Percentiles rank a stretch among this genome's conserved stretches.
phyloP scores from a whole-genome alignment of 2,888 invertebrate genomes.

The Athripsodes cinereus region DNA sequence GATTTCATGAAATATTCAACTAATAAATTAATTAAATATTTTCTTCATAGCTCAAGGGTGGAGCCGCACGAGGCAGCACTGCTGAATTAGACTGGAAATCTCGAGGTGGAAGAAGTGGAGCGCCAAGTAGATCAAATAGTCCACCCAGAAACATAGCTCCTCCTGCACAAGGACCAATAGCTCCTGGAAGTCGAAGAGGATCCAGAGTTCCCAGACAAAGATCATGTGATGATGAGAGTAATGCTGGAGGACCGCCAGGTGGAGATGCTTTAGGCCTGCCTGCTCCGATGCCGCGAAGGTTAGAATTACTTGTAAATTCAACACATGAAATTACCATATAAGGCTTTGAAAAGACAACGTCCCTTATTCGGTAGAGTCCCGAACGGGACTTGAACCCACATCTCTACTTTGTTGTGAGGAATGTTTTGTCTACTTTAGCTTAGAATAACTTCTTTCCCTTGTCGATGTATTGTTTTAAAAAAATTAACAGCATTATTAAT shows the following conservation, averaged over 20 bases:
- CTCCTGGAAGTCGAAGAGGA: conserved; percentile 49
- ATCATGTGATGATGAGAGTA: conserved; percentile 72
- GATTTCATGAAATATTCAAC: no score
- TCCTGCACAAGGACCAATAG: conserved; percentile 25
- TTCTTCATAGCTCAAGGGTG: conserved; percentile 57
- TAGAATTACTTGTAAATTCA: no score
- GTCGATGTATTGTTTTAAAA: no score
- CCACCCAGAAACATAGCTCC: conserved; percentile 38
- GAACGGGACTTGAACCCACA: no score
- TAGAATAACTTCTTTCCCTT: no score
- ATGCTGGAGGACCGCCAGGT: conserved; percentile 26
- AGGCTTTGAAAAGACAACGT: no score
- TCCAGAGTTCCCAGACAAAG: conserved; percentile 65
- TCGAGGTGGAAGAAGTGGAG: conserved; percentile 54
- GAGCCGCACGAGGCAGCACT: conserved; percentile 44
- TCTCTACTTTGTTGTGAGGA: neutral
- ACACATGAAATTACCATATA: no score
- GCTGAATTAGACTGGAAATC: conserved; percentile 50
- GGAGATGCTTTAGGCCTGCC: conserved; percentile 56
- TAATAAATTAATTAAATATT: no score
- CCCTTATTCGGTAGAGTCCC: no score
- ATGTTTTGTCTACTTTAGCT: neutral
- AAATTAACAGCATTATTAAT: no score
- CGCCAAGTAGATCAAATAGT: conserved; percentile 52
- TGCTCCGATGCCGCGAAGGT: conserved; percentile 68